phyloP scores from a whole-genome alignment of 2,113 vertebrate species.

The Ceyx cyanopectus region DNA sequence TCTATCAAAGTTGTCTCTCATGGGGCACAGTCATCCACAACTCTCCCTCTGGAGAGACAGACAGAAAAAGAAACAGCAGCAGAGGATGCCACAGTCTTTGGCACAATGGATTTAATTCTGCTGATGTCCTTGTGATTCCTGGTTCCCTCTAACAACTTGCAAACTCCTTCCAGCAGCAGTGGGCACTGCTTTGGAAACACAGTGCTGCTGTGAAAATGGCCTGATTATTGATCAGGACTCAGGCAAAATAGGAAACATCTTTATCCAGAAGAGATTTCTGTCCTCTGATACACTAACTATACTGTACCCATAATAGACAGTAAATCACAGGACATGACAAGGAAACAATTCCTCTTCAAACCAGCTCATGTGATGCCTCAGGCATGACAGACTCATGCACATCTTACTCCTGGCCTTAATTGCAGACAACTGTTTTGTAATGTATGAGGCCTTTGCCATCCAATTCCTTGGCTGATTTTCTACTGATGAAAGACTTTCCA shows the following conservation, averaged over 20 bases:
- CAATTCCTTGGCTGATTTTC: constrained; percentile 58
- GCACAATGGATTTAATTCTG: neutral
- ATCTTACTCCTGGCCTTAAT: constrained; percentile 53
- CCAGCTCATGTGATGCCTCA: constrained; percentile 27
- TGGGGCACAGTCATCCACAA: neutral
- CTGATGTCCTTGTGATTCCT: neutral
- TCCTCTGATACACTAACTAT: neutral
- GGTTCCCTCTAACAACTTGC: neutral
- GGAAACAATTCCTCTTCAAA: constrained; percentile 24
- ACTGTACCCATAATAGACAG: neutral
- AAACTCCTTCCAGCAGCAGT: neutral
- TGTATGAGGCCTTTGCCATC: constrained; percentile 40
- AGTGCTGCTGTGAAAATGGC: neutral
- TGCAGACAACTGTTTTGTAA: constrained; percentile 63
- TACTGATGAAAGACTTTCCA: constrained; percentile 63
- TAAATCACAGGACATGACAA: constrained; percentile 7
- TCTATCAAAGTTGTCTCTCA: neutral
- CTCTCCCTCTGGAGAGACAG: neutral
- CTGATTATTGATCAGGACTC: neutral
- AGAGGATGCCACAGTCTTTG: neutral
- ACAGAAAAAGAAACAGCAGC: neutral
- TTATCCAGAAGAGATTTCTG: neutral
- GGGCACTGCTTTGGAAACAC: neutral
- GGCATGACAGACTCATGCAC: constrained; percentile 27
- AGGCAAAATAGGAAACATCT: neutral